Evolutionary conservation across 1,140 invertebrate species (phyloP).

Genomic region (Mya arenaria): DNA sequence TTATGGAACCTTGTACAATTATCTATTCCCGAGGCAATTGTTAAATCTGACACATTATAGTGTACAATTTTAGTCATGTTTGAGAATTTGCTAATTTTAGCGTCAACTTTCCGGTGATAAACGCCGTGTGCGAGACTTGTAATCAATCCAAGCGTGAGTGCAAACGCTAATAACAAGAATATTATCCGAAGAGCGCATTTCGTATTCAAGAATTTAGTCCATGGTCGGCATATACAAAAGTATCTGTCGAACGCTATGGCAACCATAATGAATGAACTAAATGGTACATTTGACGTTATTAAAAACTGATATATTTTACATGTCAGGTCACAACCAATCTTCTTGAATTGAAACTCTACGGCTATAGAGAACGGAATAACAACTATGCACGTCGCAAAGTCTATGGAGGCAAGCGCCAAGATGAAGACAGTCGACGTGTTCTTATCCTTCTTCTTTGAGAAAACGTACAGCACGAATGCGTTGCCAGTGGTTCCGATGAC

Average conservation of each 20-base stretch:
- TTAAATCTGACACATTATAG: no score
- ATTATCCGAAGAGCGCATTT: constrained; percentile 72
- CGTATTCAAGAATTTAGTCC: constrained; percentile 73
- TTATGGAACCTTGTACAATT: no score
- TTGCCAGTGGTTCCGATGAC: constrained; percentile 77
- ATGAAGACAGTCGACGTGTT: constrained; percentile 79
- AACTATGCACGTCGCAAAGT: constrained; percentile 74
- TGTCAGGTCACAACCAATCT: constrained; percentile 65
- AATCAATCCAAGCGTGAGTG: constrained; percentile 72
- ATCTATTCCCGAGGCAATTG: no score
- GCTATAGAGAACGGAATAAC: constrained; percentile 75
- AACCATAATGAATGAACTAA: constrained; percentile 79
- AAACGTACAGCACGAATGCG: constrained; percentile 78
- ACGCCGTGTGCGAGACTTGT: constrained; percentile 71
- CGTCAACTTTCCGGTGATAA: constrained; percentile 35
- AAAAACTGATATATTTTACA: constrained; percentile 79
- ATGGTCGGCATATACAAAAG: constrained; percentile 80
- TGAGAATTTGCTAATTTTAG: no score
- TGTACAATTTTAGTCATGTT: no score
- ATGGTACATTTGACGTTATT: constrained; percentile 77
- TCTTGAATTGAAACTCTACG: constrained; percentile 62
- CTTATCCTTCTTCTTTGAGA: constrained; percentile 77
- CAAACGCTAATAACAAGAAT: constrained; percentile 66
- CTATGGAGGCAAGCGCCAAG: constrained; percentile 74
- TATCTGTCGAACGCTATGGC: constrained; percentile 80